phyloP scores from a whole-genome alignment of 2,797 vertebrate genomes.

The Cossypha caffra region DNA sequence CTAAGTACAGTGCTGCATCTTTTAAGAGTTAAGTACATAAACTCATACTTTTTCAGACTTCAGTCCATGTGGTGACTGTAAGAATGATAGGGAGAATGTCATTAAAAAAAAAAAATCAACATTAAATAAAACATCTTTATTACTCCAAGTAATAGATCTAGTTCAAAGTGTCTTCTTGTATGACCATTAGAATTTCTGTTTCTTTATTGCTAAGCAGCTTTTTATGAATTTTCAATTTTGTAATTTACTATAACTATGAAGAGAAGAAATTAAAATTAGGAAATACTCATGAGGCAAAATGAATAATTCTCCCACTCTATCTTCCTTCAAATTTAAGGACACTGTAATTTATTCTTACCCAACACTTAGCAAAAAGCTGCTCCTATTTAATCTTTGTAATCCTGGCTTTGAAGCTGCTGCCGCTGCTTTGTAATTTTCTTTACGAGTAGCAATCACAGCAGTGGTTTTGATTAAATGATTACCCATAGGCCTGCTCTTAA shows the following conservation, averaged over 20 bases:
- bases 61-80: background rate
- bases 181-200: background rate
- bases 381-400: constrained; percentile 59
- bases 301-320: constrained; percentile 36
- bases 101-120: background rate
- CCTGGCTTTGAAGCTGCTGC: constrained; percentile 38
- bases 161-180: background rate
- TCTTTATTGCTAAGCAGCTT: background rate
- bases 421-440: constrained; percentile 69
- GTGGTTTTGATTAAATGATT: constrained; percentile 75
- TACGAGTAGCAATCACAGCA: constrained; percentile 57
- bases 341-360: constrained; percentile 60
- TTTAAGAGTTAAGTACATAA: background rate
- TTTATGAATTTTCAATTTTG: constrained; percentile 42
- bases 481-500: constrained; percentile 51
- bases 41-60: background rate
- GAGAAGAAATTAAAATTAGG: constrained; percentile 52
- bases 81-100: background rate
- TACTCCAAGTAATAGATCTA: background rate
- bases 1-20: background rate
- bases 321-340: constrained; percentile 55
- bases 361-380: constrained; percentile 42
- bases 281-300: constrained; percentile 48
- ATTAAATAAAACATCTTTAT: background rate
- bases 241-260: constrained; percentile 46